A percentile compares a stretch with the other conserved stretches of the same genome.
These are phyloP conservation scores for Meteorus colon DNA, from an alignment of 2,888 invertebrate species.

Conservation along the genomic window DNA sequence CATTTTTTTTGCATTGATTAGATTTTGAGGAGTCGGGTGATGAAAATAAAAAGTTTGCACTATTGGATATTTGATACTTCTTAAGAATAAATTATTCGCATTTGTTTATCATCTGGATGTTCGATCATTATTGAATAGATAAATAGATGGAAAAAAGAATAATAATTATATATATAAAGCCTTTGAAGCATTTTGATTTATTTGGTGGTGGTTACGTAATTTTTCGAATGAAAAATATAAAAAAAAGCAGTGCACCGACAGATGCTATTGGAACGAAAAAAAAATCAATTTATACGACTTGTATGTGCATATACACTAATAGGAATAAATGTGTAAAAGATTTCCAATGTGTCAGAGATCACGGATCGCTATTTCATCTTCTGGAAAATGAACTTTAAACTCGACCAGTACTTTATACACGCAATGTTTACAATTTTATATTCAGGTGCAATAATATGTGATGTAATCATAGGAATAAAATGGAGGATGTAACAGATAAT, in stretches of 20 bases:
- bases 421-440: neutral
- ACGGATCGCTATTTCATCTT: neutral
- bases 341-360: neutral
- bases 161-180: neutral
- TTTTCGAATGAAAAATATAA: neutral
- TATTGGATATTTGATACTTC: neutral
- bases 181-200: neutral
- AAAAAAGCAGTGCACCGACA: neutral
- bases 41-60: neutral
- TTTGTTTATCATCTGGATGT: neutral
- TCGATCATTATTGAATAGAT: neutral
- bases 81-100: neutral
- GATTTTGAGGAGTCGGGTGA: neutral
- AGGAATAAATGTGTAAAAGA: neutral
- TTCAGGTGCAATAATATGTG: conserved; percentile 8
- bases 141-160: neutral
- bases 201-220: neutral
- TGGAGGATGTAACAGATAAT: too few relatives aligned
- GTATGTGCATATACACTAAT: neutral
- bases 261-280: neutral
- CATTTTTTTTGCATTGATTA: neutral
- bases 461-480: neutral
- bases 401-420: neutral
- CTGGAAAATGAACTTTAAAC: conserved; percentile 4
- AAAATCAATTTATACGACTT: neutral